phyloP scores from a whole-genome alignment of 2,113 vertebrate genomes.

The Ailuropoda melanoleuca region DNA sequence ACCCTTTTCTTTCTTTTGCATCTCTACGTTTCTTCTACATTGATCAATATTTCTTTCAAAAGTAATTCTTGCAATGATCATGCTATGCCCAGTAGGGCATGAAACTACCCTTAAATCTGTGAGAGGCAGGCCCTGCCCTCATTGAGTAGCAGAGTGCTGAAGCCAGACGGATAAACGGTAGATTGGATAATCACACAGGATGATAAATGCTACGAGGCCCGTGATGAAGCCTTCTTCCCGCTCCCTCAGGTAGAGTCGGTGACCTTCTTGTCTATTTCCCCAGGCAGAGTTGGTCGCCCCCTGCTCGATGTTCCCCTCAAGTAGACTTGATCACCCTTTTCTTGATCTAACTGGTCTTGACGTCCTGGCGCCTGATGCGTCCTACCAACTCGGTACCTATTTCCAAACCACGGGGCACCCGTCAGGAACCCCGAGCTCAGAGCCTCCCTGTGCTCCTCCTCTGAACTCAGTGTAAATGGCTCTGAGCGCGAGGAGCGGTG shows the following conservation, averaged over 20 bases:
- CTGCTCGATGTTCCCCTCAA: background rate
- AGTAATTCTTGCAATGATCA: background rate
- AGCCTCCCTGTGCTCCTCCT: background rate
- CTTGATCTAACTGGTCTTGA: background rate
- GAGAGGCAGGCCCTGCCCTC: background rate
- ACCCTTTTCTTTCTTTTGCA: background rate
- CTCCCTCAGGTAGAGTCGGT: background rate
- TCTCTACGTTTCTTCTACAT: background rate
- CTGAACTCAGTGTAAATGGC: background rate
- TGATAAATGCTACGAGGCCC: background rate
- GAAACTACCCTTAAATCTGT: background rate
- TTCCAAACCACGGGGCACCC: background rate
- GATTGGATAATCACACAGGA: background rate
- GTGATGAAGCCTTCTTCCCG: background rate
- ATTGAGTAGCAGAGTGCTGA: background rate
- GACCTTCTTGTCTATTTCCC: background rate
- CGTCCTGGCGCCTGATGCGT: too few species aligned
- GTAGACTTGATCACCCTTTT: background rate
- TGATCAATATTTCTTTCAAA: background rate
- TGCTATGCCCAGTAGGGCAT: background rate
- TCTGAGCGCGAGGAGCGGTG: background rate
- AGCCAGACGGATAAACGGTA: background rate
- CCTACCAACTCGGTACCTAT: accelerated
- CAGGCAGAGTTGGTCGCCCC: background rate
- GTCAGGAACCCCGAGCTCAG: background rate